Percentiles rank a stretch among this genome's conserved stretches.
These are phyloP conservation scores for Chrysochloris asiatica DNA, from an alignment of 2,113 vertebrate species.

Conservation along the genomic window DNA sequence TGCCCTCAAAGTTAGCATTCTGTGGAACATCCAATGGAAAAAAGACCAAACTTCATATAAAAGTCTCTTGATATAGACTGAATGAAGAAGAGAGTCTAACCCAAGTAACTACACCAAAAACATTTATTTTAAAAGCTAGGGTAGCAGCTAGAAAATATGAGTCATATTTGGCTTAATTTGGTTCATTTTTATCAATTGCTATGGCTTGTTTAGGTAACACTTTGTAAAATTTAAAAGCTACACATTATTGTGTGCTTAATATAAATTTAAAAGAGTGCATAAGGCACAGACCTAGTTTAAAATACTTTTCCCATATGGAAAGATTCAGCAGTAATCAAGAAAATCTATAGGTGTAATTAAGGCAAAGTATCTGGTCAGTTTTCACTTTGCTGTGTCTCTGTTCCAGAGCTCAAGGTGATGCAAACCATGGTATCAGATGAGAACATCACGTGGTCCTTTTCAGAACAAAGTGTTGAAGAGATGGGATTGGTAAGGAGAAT, in stretches of 20 bases:
- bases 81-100: neutral
- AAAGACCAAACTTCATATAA: neutral
- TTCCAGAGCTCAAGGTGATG: neutral
- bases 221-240: neutral
- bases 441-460: neutral
- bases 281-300: neutral
- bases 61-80: neutral
- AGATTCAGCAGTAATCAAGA: neutral
- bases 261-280: neutral
- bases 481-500: neutral
- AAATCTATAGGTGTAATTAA: neutral
- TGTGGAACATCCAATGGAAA: neutral
- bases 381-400: accelerated
- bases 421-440: accelerated
- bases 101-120: neutral
- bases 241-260: neutral
- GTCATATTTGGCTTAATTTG: neutral
- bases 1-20: slow-evolving; percentile 13
- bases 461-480: neutral
- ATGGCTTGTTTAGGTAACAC: neutral
- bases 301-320: neutral
- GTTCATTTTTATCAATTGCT: neutral
- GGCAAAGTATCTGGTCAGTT: neutral
- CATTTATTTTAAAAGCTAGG: neutral
- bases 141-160: neutral